phyloP scores from a whole-genome alignment of 2,113 vertebrate genomes.

The Podiceps cristatus region DNA sequence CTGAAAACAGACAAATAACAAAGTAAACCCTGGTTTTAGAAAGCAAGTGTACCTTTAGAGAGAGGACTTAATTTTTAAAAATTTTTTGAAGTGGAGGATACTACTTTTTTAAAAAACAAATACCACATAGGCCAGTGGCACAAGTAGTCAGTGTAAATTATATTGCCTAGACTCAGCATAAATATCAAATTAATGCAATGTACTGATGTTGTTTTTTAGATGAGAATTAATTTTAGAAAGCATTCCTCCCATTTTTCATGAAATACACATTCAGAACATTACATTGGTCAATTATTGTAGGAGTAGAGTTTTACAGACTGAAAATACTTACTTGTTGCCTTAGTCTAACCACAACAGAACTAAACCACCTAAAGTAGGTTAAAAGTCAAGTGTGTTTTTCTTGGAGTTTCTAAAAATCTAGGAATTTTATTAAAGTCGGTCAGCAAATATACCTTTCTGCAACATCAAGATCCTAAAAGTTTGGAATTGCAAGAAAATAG shows the following conservation, averaged over 20 bases:
- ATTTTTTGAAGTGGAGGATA: not conserved
- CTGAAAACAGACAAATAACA: not conserved
- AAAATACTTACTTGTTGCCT: not conserved
- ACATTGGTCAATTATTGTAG: not conserved
- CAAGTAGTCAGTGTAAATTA: not conserved
- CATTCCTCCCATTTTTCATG: not conserved
- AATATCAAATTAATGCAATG: not conserved
- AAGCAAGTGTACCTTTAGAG: rapidly evolving
- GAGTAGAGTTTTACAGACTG: not conserved
- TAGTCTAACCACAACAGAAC: not conserved
- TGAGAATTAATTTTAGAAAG: not conserved
- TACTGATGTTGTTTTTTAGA: not conserved
- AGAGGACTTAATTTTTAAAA: not conserved
- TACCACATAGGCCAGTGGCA: not conserved
- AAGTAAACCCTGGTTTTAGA: not conserved
- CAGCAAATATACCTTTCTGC: not conserved
- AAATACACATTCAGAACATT: not conserved
- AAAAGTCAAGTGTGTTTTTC: not conserved
- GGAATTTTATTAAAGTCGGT: not conserved
- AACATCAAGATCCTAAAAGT: not conserved
- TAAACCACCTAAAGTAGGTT: rapidly evolving
- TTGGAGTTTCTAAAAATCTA: not conserved
- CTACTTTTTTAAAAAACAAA: rapidly evolving
- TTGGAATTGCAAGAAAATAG: not conserved
- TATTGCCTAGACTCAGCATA: not conserved